Base-by-base conservation (phyloP, 2,888 invertebrate genomes). In the Dioctria rufipes region DNA sequence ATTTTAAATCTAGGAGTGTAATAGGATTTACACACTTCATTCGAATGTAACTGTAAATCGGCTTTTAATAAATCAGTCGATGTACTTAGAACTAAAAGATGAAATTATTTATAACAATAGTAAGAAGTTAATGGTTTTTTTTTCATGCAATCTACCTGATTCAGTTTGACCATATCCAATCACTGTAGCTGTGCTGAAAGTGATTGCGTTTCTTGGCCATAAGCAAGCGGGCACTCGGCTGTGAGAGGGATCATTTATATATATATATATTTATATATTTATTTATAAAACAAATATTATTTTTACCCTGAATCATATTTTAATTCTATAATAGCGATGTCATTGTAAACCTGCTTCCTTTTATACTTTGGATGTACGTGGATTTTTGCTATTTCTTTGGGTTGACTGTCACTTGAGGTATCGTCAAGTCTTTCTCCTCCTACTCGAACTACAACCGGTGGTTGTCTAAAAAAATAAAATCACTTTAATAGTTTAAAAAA, bases 81-180 rank as follows among this genome's bases (percentile, higher is more conserved):
- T 37, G 37, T 37, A 3, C 40, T 39, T 60, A 5, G 8, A 63
- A 25, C 63, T 9, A 37, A 63, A 37, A 40, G 4, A n/a, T 54
- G 54, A 4, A 54, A 11, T 11, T 54, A n/a, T 8, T 54, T 11
- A 11, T 54, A 6, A 6, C 1, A 6, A 5, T 6, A 46, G 49
- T 46, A 6, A 46, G 2, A 46, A 6, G 9, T 46, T 9, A 6
- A 46, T 6, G 5, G 1, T 11, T 54, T 11, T 54, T n/a, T 4
- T 54, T 54, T 54, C 11, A 54, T n/a, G n/a, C n/a, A 6, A n/a
- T 1, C 11, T n/a, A 54, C 54, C 54, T 11, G 6, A 54, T 54
- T n/a, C 54, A 39, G 63, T 63, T 5, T 63, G 5, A 5, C 63
- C 63, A 13, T 37, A 63, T 37, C 63, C 63, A 63, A 63, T 63